These are phyloP conservation scores for Pycnomerus fuliginosus DNA, from an alignment of 2,888 invertebrate species.

Conservation along the genomic window DNA sequence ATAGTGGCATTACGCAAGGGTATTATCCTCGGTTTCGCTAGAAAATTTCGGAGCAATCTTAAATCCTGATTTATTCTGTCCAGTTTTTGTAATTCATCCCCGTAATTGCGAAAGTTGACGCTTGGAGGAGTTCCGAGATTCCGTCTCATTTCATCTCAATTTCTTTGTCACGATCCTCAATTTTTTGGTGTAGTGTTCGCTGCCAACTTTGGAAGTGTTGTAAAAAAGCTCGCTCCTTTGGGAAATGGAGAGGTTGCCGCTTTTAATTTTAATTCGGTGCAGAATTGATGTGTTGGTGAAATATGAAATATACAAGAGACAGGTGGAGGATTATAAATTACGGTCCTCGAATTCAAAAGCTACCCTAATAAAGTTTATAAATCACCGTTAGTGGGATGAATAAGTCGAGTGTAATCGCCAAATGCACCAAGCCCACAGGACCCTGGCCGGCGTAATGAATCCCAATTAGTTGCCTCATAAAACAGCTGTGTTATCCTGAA, in stretches of 20 bases:
- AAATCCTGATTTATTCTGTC: conserved; percentile 38
- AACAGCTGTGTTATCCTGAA: conserved; percentile 34
- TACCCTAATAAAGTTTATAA: conserved; percentile 46
- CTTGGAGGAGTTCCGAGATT: conserved; percentile 43
- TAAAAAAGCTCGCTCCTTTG: conserved; percentile 47
- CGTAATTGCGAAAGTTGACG: conserved; percentile 49
- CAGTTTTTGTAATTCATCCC: conserved; percentile 44
- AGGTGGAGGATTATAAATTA: conserved; percentile 21
- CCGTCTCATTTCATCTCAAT: conserved; percentile 48
- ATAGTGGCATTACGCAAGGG: conserved; percentile 50
- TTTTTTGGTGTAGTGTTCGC: conserved; percentile 42
- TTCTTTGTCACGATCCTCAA: conserved; percentile 46
- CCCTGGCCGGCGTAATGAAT: conserved; percentile 45
- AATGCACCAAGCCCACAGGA: conserved; percentile 44
- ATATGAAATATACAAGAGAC: conserved; percentile 21
- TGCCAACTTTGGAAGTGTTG: conserved; percentile 46
- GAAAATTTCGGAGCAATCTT: conserved; percentile 16
- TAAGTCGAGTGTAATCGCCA: conserved; percentile 45
- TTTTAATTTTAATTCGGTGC: conserved; percentile 7
- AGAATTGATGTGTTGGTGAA: conserved; percentile 6
- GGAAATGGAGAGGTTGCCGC: conserved; percentile 28
- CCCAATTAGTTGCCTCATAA: conserved; percentile 48
- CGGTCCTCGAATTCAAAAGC: conserved; percentile 33
- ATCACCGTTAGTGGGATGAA: conserved; percentile 47
- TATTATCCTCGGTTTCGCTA: conserved; percentile 50